Percentiles rank a stretch among this genome's conserved stretches.
phyloP scores from a whole-genome alignment of 2,888 invertebrate genomes.

The Philereme vetulata region DNA sequence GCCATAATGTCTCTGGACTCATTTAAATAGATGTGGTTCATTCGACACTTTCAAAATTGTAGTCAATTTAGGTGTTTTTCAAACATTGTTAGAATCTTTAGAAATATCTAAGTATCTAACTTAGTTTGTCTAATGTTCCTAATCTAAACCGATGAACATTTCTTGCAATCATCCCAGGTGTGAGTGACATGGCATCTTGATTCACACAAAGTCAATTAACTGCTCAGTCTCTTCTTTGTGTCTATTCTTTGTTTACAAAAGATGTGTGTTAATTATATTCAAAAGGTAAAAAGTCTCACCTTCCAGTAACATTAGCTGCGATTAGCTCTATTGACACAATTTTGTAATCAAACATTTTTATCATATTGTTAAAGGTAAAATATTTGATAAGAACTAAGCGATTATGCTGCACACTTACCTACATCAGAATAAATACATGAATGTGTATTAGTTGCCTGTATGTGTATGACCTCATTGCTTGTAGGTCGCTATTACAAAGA shows the following conservation, averaged over 20 bases:
- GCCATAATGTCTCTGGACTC: slow-evolving; percentile 29
- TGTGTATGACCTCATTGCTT: slow-evolving; percentile 27
- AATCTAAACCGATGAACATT: no score
- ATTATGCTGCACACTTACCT: slow-evolving; percentile 26
- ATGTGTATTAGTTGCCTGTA: slow-evolving; percentile 18
- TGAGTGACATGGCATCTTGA: no score
- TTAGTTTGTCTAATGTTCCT: no score
- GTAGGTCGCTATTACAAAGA: slow-evolving; percentile 18
- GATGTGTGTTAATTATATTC: background rate
- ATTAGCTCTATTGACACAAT: slow-evolving; percentile 13
- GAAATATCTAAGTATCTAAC: no score
- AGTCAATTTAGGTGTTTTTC: no score
- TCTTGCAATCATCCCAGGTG: no score
- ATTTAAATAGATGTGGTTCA: slow-evolving; percentile 25
- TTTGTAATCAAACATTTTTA: slow-evolving; percentile 33
- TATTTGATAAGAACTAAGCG: slow-evolving; percentile 34
- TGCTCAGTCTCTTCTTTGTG: background rate
- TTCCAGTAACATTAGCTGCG: slow-evolving; percentile 11
- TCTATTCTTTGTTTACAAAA: no score
- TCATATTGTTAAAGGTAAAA: slow-evolving; percentile 27
- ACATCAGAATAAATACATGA: slow-evolving; percentile 6
- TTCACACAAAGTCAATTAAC: background rate
- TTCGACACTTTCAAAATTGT: background rate
- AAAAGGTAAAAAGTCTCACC: slow-evolving; percentile 6
- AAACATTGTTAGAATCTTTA: no score